Conservation (phyloP, 2,797 vertebrate genomes). For the Darevskia mixta region DNA sequence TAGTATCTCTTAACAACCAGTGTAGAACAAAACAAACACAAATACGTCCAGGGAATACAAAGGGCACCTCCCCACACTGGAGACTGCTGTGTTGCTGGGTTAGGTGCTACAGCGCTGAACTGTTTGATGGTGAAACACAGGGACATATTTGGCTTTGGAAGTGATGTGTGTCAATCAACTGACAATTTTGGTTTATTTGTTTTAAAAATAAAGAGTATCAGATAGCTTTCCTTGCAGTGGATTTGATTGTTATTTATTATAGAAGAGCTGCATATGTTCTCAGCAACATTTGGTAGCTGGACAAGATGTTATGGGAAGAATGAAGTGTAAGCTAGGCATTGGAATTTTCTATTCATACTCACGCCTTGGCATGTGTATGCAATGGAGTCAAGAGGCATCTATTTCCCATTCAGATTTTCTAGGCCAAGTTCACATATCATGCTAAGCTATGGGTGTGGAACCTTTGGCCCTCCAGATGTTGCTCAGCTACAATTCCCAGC, state of each 20-base stretch:
- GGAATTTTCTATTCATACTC: not conserved
- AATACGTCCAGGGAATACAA: constrained; percentile 13
- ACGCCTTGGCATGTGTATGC: not conserved
- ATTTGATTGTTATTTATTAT: not conserved
- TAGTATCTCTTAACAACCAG: constrained; percentile 27
- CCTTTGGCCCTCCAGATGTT: too few species aligned
- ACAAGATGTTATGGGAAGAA: not conserved
- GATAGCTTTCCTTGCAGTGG: not conserved
- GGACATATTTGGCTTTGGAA: not conserved
- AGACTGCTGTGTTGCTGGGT: not conserved
- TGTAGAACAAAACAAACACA: constrained; percentile 19
- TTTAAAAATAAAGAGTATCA: not conserved
- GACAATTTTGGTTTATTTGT: not conserved
- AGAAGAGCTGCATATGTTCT: not conserved
- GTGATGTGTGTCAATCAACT: not conserved
- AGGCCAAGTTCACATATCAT: not conserved
- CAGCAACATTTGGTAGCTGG: not conserved
- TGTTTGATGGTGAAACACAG: not conserved
- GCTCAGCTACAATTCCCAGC: too few species aligned
- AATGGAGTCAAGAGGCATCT: not conserved
- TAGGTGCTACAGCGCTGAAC: not conserved
- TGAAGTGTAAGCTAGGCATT: not conserved
- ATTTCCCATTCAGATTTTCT: not conserved
- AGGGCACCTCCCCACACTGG: not conserved
- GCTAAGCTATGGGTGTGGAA: too few species aligned